Evolutionary conservation across 2,797 vertebrate species (phyloP).

Genomic region (Limnodromus scolopaceus): DNA sequence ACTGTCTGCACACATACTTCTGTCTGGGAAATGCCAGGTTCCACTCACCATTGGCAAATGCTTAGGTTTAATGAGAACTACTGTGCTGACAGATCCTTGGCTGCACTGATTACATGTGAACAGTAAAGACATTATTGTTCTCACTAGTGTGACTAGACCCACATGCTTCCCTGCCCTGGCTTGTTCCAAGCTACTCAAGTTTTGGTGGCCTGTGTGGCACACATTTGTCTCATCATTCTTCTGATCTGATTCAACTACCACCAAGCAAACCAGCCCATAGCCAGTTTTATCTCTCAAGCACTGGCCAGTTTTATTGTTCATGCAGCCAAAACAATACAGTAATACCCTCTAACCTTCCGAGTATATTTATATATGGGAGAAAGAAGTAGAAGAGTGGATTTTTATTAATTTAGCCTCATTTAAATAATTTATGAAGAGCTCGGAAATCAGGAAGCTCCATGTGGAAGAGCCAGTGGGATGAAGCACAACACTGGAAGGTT

Average conservation of each 20-base stretch:
- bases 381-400: background rate
- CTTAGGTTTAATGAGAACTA: constrained; percentile 31
- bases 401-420: background rate
- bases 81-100: constrained; percentile 62
- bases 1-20: background rate
- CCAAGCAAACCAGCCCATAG: background rate
- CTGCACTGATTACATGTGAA: background rate
- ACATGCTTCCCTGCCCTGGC: background rate
- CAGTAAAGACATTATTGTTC: constrained; percentile 35
- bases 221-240: background rate
- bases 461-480: background rate
- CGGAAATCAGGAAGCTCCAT: background rate
- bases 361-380: background rate
- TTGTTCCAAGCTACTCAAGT: background rate
- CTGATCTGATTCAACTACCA: background rate
- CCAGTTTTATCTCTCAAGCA: background rate
- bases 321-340: background rate
- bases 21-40: constrained; percentile 54
- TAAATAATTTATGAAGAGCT: background rate
- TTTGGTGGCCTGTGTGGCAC: background rate
- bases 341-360: background rate
- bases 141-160: background rate
- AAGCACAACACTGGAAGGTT: background rate
- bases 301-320: background rate
- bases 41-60: constrained; percentile 52